Evolutionary conservation across 2,888 invertebrate genomes (phyloP), one percentile per base, ranked within the genome.

Genomic region (Melangyna quadrimaculata): DNA sequence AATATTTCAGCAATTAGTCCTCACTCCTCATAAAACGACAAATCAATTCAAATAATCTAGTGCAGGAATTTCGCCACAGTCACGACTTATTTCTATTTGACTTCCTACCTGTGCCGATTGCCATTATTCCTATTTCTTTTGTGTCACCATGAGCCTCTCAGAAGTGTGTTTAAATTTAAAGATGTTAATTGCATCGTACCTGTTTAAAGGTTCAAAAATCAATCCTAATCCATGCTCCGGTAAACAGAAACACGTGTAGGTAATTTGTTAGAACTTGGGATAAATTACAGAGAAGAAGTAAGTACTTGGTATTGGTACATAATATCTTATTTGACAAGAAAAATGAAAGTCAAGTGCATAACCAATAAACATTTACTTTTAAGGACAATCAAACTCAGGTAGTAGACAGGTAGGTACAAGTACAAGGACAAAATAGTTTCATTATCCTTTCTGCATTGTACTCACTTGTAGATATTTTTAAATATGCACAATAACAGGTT

Each of bases 201-300:
- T 81, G 81, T 67, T 55, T 9, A 72, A 53, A 65, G 40, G 24
- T 40, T 12, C 12, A 37, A 10, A 53, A 43, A 45, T 55, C 10
- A 57, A 8, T 17, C 51, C 65, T n/a, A 61, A 51, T 72, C 43
- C 59, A 10, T 63, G 12, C 14, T 24, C 27, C 65, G 5, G 51
- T 29, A 40, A 81, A 53, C 43, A 72, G 67, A 57, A 72, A 78
- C 78, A 82, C 72, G 72, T 82, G 82, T 72, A n/a, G n/a, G n/a
- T n/a, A 69, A 63, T 78, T 55, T 67, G 67, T 43, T 5, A 27
- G n/a, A 43, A n/a, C 27, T 71, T 79, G 32, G 3, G 19, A 57
- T 19, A 57, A 12, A n/a, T 24, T 22, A 24, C 12, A 51, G 3
- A 27, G 27, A 0, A 10, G 51, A 24, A n/a, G 3, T n/a, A n/a